A percentile compares a stretch with the other conserved stretches of the same genome.
Evolutionary conservation across 1,140 invertebrate species (phyloP).

Genomic region (Caerostris darwini): DNA sequence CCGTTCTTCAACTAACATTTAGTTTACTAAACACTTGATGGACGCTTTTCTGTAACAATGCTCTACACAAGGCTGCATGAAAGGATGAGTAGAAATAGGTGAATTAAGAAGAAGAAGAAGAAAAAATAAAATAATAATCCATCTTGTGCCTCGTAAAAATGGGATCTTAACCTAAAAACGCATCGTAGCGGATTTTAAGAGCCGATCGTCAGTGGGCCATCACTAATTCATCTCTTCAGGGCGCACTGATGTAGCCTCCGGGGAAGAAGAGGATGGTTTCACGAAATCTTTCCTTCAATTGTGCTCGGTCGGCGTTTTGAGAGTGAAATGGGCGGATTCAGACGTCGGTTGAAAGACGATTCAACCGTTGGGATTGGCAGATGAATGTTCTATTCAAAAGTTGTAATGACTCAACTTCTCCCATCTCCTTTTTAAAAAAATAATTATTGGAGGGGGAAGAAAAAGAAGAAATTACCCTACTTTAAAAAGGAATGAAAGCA

Average conservation of each 20-base stretch:
- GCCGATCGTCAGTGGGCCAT: not conserved
- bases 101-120: not conserved
- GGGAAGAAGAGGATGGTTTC: constrained; percentile 17
- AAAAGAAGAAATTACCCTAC: too few species aligned
- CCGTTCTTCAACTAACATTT: not conserved
- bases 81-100: not conserved
- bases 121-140: constrained; percentile 8
- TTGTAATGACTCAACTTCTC: too few species aligned
- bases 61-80: not conserved
- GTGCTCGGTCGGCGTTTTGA: not conserved
- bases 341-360: too few species aligned
- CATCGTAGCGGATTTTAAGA: not conserved
- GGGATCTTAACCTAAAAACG: constrained; percentile 52
- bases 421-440: too few species aligned
- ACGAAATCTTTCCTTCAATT: not conserved
- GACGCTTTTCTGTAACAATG: not conserved
- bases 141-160: constrained; percentile 3
- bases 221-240: constrained; percentile 40
- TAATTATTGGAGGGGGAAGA: too few species aligned
- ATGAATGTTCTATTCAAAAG: too few species aligned
- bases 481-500: too few species aligned
- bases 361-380: too few species aligned
- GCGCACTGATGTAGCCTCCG: not conserved
- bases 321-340: too few species aligned
- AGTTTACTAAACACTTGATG: not conserved